phyloP scores from a whole-genome alignment of 2,113 vertebrate species.

The Macrotus californicus region DNA sequence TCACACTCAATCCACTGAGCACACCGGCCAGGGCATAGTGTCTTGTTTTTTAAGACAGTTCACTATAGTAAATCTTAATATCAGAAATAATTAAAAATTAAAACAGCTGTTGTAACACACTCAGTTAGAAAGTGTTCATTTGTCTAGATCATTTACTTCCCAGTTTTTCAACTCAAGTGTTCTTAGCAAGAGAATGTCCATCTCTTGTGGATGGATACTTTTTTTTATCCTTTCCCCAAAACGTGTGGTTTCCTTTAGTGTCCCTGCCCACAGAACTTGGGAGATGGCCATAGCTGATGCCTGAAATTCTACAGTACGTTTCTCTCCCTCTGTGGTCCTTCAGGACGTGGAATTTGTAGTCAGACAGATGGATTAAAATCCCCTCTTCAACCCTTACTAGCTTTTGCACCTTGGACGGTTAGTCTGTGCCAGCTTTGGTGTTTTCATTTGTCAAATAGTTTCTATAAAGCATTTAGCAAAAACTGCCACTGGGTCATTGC shows the following conservation, averaged over 20 bases:
- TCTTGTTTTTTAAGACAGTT: background rate
- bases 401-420: background rate
- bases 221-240: background rate
- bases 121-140: background rate
- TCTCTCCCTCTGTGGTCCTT: background rate
- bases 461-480: background rate
- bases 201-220: background rate
- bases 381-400: background rate
- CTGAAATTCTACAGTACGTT: background rate
- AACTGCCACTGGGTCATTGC: background rate
- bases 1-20: background rate
- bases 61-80: background rate
- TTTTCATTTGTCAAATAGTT: background rate
- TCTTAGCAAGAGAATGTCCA: background rate
- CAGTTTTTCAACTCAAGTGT: background rate
- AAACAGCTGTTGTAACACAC: background rate
- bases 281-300: background rate
- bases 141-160: background rate
- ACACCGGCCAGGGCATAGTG: background rate
- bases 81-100: conserved; percentile 7
- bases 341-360: background rate
- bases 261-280: background rate
- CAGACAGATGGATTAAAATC: background rate
- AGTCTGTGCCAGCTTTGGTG: background rate
- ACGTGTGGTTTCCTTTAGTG: background rate